Evolutionary conservation across 2,797 vertebrate genomes (phyloP), one percentile per base, ranked within the genome.

Genomic region (Manis crassicaudata): DNA sequence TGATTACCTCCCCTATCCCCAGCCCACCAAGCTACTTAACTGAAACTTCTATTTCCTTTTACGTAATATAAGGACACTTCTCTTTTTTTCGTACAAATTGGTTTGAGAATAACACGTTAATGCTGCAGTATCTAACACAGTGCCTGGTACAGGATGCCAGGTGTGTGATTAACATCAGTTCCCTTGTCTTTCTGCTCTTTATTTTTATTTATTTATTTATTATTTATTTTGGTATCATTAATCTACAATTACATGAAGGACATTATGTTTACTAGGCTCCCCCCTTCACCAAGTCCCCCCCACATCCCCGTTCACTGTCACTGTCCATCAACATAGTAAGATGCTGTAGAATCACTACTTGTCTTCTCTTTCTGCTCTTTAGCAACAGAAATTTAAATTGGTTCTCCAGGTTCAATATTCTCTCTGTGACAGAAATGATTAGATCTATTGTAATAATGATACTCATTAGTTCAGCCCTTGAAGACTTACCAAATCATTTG

Each of bases 51-150:
- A 6, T 73, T 88, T 81, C n/a, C 77, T 73, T 80, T 82, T 70
- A 11, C 37, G 43, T 60, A 86, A 67, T 83, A 32, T 46, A 68
- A 72, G 58, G 43, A 79, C 27, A 68, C 23, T 88, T 87, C 54
- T 88, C 40, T 92, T 76, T 94, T 60, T 67, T 96, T 80, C 68
- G 40, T 70, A 79, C 40, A 58, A 23, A 37, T 46, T 75, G n/a
- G 73, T 94, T 88, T 79, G 40, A 94, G 92, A 95, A 87, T 77
- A 32, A 65, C 29, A 81, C 46, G 25, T 73, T 89, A 68, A 83
- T 8, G 25, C 7, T 43, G 21, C 79, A 67, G 76, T 37, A 32
- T 65, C 63, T 56, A 56, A 8, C 54, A 58, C n/a, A 73, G 81
- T 43, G 76, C 23, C 84, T 73, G 54, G 62, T 6, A 6, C 23